A percentile compares a stretch with the other conserved stretches of the same genome.
phyloP scores from a whole-genome alignment of 2,113 vertebrate species.

The Pollachius pollachius region DNA sequence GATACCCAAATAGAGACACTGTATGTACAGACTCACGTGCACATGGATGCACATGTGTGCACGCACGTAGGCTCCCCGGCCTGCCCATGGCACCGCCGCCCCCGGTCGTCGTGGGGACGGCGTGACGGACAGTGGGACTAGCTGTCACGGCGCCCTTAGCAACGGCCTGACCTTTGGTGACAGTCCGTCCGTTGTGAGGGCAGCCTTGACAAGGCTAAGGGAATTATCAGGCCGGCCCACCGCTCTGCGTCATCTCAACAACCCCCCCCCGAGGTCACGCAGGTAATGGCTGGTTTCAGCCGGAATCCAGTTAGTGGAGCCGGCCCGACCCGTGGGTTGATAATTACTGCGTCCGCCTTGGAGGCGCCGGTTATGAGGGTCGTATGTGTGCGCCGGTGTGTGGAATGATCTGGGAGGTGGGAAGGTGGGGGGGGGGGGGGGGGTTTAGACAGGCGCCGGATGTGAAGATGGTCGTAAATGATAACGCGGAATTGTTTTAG shows the following conservation, averaged over 20 bases:
- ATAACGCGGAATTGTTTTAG: too few relatives aligned
- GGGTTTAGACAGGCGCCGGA: too few relatives aligned
- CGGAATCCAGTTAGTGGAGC: not conserved
- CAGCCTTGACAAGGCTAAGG: conserved; percentile 51
- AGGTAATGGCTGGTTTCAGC: not conserved
- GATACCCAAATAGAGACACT: conserved; percentile 2
- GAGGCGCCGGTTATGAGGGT: too few relatives aligned
- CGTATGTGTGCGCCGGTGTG: too few relatives aligned
- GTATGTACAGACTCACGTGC: conserved; percentile 1
- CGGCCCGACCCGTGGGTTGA: too few relatives aligned
- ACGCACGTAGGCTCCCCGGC: not conserved
- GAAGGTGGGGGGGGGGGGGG: too few relatives aligned
- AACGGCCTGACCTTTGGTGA: conserved; percentile 52
- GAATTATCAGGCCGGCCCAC: conserved; percentile 50
- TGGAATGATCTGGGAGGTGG: too few relatives aligned
- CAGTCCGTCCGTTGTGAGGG: conserved; percentile 59
- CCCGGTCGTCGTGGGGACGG: not conserved
- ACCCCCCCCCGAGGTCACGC: conserved; percentile 33
- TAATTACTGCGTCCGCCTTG: too few relatives aligned
- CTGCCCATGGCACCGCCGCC: too few relatives aligned
- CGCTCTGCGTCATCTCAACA: conserved; percentile 48
- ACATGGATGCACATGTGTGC: not conserved
- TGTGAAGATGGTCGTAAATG: too few relatives aligned
- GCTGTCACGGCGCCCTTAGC: conserved; percentile 51
- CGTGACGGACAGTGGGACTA: conserved; percentile 23